Percentiles rank a stretch among this genome's conserved stretches.
These are phyloP conservation scores for Heteromyza rotundicornis DNA, from an alignment of 2,888 invertebrate genomes.

Conservation along the genomic window DNA sequence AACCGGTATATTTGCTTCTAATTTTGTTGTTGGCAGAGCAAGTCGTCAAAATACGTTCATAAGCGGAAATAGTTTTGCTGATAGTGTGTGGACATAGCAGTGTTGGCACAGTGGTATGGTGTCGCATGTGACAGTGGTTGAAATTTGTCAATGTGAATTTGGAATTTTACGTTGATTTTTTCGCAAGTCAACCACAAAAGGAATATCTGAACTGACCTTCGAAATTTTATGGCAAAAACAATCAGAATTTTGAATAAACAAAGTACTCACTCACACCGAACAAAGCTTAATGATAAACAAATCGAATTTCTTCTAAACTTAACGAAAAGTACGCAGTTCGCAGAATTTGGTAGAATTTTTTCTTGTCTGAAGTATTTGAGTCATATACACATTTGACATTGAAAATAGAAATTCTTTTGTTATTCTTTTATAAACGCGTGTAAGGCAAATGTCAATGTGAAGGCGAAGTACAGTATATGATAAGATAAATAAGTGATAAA, in stretches of 20 bases:
- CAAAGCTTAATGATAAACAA: background rate
- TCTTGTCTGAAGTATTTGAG: background rate
- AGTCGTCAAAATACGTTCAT: background rate
- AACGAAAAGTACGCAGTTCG: slow-evolving; percentile 16
- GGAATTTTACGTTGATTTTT: too few relatives aligned
- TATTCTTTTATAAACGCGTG: too few relatives aligned
- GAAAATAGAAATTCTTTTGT: too few relatives aligned
- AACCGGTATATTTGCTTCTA: slow-evolving; percentile 10
- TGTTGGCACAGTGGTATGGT: too few relatives aligned
- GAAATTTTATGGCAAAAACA: background rate
- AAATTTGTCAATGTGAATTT: too few relatives aligned
- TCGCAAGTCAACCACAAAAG: background rate
- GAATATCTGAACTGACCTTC: background rate
- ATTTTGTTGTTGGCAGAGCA: slow-evolving; percentile 23
- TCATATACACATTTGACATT: background rate
- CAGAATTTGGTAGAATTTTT: background rate
- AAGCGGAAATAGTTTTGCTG: slow-evolving; percentile 42
- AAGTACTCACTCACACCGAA: background rate
- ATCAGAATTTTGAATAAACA: background rate
- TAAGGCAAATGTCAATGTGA: too few relatives aligned
- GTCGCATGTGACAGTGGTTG: too few relatives aligned
- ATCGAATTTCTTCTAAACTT: background rate
- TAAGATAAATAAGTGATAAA: too few relatives aligned
- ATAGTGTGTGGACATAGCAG: too few relatives aligned
- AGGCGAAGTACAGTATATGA: too few relatives aligned